A percentile compares a stretch with the other conserved stretches of the same genome.
phyloP scores from a whole-genome alignment of 2,888 invertebrate genomes.

The Ametastegia equiseti region DNA sequence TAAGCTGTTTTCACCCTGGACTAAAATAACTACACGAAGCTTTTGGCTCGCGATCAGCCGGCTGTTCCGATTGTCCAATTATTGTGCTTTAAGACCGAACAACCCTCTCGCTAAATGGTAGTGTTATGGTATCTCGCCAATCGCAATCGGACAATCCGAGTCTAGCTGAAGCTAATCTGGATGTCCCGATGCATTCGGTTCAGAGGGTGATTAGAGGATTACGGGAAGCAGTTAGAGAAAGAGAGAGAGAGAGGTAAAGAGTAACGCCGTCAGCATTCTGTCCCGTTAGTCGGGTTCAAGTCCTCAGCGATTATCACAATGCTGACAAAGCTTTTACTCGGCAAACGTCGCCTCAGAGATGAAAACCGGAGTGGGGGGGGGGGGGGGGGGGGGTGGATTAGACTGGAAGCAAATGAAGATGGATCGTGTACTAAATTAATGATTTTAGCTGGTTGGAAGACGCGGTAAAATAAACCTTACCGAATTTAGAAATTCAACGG shows the following conservation, averaged over 20 bases:
- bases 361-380: neutral
- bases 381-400: neutral
- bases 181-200: neutral
- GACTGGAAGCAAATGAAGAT: constrained; percentile 5
- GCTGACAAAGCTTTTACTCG: neutral
- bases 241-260: no score
- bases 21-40: neutral
- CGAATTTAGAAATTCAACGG: neutral
- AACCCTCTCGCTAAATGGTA: neutral
- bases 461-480: neutral
- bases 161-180: neutral
- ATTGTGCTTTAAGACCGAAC: neutral
- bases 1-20: neutral
- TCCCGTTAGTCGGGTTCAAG: neutral
- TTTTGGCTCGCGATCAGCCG: neutral
- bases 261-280: neutral
- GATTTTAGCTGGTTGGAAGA: neutral
- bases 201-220: neutral
- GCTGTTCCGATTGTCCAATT: neutral
- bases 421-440: constrained; percentile 2
- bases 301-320: neutral
- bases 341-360: neutral
- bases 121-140: neutral
- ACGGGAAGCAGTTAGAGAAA: neutral
- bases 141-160: neutral